Evolutionary conservation across 2,797 vertebrate genomes (phyloP).

Genomic region (Lithobates sylvaticus): DNA sequence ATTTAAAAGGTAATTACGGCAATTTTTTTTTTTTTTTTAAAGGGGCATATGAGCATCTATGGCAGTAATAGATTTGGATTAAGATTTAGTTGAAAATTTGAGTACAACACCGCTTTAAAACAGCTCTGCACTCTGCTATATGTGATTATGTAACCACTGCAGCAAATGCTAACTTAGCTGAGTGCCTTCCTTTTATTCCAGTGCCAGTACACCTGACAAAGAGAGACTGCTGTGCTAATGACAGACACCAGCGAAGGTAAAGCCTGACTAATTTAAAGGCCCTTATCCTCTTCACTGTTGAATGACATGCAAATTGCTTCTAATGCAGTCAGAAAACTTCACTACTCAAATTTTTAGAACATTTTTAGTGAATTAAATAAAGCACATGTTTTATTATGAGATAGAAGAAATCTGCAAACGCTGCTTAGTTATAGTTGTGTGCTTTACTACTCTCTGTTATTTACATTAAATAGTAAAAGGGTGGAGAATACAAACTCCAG

Average conservation of each 20-base stretch:
- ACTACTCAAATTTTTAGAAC: constrained; percentile 28
- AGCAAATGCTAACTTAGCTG: constrained; percentile 44
- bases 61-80: too few species aligned
- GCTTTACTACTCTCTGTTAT: too few species aligned
- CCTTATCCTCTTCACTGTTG: constrained; percentile 42
- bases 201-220: constrained; percentile 29
- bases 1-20: too few species aligned
- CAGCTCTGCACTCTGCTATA: background rate
- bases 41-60: too few species aligned
- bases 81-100: too few species aligned
- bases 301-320: constrained; percentile 58
- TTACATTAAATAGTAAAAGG: background rate
- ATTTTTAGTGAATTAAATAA: constrained; percentile 38
- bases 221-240: constrained; percentile 57
- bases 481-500: too few species aligned
- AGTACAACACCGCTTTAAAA: too few species aligned
- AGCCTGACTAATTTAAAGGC: constrained; percentile 48
- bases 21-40: too few species aligned
- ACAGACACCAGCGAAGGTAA: constrained; percentile 43
- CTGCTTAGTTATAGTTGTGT: background rate
- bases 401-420: constrained; percentile 12
- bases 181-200: constrained; percentile 31
- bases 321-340: constrained; percentile 51
- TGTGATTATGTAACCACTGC: constrained; percentile 18
- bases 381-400: background rate